These are phyloP conservation scores for Ichneumoninae sp. DNA, from an alignment of 2,888 invertebrate genomes.

Conservation along the genomic window DNA sequence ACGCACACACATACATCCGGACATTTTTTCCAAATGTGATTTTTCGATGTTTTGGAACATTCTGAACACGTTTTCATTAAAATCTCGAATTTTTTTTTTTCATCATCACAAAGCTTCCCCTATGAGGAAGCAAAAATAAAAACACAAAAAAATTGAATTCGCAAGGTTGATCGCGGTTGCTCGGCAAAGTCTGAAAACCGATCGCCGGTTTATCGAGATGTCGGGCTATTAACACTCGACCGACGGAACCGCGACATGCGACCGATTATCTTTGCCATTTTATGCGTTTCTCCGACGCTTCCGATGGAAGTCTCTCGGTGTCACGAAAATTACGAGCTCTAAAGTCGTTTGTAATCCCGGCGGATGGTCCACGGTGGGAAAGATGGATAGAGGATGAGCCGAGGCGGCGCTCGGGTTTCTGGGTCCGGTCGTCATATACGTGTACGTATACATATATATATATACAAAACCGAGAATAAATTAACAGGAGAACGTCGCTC, in stretches of 20 bases:
- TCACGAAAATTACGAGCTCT: constrained; percentile 76
- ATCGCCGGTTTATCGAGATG: constrained; percentile 57
- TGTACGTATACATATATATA: background rate
- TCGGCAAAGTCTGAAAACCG: constrained; percentile 39
- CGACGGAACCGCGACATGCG: constrained; percentile 37
- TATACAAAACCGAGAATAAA: constrained; percentile 61
- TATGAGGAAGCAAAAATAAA: background rate
- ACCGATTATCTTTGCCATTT: constrained; percentile 28
- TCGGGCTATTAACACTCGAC: constrained; percentile 54
- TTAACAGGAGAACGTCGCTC: constrained; percentile 66
- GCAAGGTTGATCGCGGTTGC: constrained; percentile 30
- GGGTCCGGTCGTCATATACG: constrained; percentile 46
- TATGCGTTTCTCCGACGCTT: constrained; percentile 41
- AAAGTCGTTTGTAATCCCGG: constrained; percentile 77
- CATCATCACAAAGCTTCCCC: no score
- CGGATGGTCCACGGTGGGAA: constrained; percentile 50
- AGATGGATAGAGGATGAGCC: constrained; percentile 29
- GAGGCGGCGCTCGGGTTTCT: constrained; percentile 46
- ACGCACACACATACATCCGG: no score
- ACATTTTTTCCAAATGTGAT: no score
- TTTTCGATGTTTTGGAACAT: no score
- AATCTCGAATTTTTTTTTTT: no score
- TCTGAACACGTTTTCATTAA: no score
- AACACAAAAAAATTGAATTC: constrained; percentile 38
- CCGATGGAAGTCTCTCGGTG: constrained; percentile 44